Conservation (phyloP, 1,140 invertebrate genomes). For the Pantala flavescens region DNA sequence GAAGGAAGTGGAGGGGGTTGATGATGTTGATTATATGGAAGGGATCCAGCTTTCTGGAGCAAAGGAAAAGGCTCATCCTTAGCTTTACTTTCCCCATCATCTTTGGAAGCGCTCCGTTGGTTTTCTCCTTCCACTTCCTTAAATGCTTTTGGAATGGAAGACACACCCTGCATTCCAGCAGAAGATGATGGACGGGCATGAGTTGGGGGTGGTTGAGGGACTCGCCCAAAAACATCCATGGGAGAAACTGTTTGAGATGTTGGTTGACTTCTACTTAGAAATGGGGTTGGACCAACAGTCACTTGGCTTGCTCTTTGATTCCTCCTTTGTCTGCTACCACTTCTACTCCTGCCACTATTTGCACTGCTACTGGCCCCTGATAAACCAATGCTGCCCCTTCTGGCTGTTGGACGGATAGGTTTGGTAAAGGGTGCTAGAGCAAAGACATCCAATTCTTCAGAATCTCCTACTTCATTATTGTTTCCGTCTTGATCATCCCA, state of each 20-base stretch:
- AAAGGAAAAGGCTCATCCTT: background rate
- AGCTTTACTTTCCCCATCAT: background rate
- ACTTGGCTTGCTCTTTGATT: conserved; percentile 14
- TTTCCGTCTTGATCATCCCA: conserved; percentile 22
- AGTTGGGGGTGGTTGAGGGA: background rate
- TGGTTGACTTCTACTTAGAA: conserved; percentile 25
- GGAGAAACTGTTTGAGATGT: conserved; percentile 26
- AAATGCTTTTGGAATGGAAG: background rate
- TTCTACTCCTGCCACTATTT: background rate
- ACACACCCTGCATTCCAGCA: background rate
- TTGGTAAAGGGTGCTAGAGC: conserved; percentile 60
- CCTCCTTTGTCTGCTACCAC: background rate
- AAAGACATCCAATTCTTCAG: conserved; percentile 49
- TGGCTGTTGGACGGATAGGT: conserved; percentile 35
- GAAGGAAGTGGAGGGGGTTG: background rate
- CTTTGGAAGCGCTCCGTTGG: background rate
- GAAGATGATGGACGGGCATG: conserved; percentile 1
- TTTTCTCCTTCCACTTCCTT: background rate
- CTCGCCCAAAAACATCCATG: conserved; percentile 19
- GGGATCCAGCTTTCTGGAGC: background rate
- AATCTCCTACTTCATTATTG: conserved; percentile 20
- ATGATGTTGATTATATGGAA: background rate
- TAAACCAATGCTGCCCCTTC: conserved; percentile 20
- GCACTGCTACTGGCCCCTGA: background rate
- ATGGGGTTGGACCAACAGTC: conserved; percentile 11